These are phyloP conservation scores for Trissonchulus latispiculum DNA, from an alignment of 2,888 invertebrate species.

Conservation along the genomic window DNA sequence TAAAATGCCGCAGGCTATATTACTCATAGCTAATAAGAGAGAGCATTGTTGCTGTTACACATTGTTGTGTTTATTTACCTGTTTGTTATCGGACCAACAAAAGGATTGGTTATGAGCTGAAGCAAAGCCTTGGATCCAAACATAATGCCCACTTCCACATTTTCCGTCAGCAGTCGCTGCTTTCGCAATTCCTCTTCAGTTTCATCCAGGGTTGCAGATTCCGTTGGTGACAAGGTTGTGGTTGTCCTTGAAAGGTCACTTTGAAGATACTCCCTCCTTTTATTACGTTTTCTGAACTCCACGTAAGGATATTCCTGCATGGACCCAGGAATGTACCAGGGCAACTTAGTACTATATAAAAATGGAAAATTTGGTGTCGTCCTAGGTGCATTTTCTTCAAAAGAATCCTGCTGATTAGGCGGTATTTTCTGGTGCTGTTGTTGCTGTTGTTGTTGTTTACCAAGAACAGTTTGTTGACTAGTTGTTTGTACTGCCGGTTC, in stretches of 20 bases:
- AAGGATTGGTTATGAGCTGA: constrained; percentile 89
- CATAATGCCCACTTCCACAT: constrained; percentile 90
- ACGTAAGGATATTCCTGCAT: not conserved
- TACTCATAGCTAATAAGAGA: no score
- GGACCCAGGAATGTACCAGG: not conserved
- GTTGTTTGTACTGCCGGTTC: no score
- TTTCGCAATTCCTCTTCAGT: constrained; percentile 49
- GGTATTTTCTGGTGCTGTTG: no score
- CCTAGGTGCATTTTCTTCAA: no score
- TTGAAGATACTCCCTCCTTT: not conserved
- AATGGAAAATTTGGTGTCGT: no score
- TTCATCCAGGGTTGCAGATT: not conserved
- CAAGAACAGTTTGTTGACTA: no score
- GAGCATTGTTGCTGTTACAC: no score
- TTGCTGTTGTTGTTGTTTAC: no score
- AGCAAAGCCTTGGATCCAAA: constrained; percentile 98
- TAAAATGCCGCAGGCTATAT: no score
- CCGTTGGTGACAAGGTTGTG: not conserved
- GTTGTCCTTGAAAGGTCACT: no score
- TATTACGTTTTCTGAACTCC: not conserved
- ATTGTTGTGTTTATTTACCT: constrained; percentile 61
- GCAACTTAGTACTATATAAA: not conserved
- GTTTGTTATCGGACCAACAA: constrained; percentile 93
- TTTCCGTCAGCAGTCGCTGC: constrained; percentile 76
- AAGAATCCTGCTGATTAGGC: no score